Evolutionary conservation across 2,113 vertebrate genomes (phyloP), one percentile per base, ranked within the genome.

Genomic region (Monarcha castaneiventris): DNA sequence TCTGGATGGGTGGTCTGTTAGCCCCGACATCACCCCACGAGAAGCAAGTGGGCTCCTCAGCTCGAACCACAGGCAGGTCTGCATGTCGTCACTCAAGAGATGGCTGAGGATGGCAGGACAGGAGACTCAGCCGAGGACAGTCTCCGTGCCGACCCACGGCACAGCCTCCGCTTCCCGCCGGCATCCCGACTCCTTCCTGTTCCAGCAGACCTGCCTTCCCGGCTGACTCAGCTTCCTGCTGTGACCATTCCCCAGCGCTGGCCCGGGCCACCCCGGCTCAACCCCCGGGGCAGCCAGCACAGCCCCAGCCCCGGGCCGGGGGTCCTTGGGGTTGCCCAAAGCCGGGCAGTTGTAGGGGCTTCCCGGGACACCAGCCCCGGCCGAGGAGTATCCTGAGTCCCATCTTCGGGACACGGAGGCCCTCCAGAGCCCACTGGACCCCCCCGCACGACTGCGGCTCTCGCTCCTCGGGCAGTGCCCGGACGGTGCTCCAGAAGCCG

Each of bases 171-270:
- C 72, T 33, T 79, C 59, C 68, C 39, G 3, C 51, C 19, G 6
- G 51, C 61, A 73, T 39, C 73, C 62, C 13, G 7, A 58, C 74
- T 27, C 81, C 74, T 94, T 76, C 93, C 86, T 85, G 48, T 62
- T 87, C 78, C 52, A 16, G 1, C 32, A 69, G 74, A 66, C 14
- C 29, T 49, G 76, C 84, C 55, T 84, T 83, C 94, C 75, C 20
- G 14, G 64, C 72, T 94, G 91, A 90, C 64, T 96, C 93, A 94
- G 89, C 83, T 93, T 95, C 89, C 91, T 78, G 79, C 68, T 5
- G 39, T 14, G 23, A 22, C 49, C 73, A 22, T 48, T 79, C 51
- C 56, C 26, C 76, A 74, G 55, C 7, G 13, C 22, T 6, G 7
- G n/a, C 39, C 37, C 4, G 7, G 18, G 39, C 33, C 29, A 26